A percentile compares a stretch with the other conserved stretches of the same genome.
These are phyloP conservation scores for Caenorhabditis zanzibari DNA, from an alignment of 2,888 invertebrate species.

Conservation along the genomic window DNA sequence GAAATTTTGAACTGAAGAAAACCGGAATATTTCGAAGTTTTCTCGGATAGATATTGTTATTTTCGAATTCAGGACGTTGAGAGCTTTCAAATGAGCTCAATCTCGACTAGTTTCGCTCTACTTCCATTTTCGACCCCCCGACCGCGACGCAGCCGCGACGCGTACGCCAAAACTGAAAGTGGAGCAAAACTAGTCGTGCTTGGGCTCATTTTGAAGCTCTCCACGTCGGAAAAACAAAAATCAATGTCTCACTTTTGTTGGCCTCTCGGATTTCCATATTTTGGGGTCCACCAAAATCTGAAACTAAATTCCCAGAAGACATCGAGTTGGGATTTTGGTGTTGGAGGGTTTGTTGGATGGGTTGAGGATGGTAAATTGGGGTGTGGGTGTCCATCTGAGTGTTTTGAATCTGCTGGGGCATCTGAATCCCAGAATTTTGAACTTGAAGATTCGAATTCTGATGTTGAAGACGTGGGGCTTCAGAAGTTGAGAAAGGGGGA, in stretches of 20 bases:
- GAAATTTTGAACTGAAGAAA: too few species aligned
- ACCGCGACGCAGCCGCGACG: neutral
- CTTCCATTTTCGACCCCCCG: neutral
- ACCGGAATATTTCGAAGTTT: neutral
- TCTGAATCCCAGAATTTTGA: conserved; percentile 1
- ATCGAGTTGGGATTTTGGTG: neutral
- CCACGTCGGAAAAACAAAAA: neutral
- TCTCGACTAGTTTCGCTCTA: neutral
- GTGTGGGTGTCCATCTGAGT: neutral
- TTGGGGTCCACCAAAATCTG: neutral
- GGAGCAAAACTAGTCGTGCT: neutral
- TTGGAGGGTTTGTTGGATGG: neutral
- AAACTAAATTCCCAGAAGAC: neutral
- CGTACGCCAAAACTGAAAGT: neutral
- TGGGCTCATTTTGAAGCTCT: conserved; percentile 8
- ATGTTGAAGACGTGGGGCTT: neutral
- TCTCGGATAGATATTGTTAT: neutral
- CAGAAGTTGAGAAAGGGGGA: neutral
- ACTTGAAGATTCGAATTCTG: neutral
- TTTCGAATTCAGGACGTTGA: neutral
- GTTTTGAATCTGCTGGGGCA: neutral
- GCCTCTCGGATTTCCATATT: neutral
- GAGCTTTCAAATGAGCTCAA: conserved; percentile 2
- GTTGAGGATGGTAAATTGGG: neutral
- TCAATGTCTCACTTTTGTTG: neutral